Evolutionary conservation across 2,113 vertebrate genomes (phyloP), one percentile per base, ranked within the genome.

Genomic region (Garra rufa): DNA sequence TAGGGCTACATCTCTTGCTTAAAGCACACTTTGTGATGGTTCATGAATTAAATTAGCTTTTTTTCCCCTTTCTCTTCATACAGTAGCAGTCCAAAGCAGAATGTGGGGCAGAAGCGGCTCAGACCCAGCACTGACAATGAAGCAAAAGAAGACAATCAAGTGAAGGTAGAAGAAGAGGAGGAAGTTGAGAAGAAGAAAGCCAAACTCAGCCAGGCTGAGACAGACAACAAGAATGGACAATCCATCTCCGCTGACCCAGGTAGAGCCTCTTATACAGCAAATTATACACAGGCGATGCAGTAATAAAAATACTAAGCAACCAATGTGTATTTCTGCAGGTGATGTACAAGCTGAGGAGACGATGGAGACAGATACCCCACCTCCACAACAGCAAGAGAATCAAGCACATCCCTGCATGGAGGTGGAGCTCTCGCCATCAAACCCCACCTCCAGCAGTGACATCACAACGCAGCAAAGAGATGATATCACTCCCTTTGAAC

Each of bases 111-210:
- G 73, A 89, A 89, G 50, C 71, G 88, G 3, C 80, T 76, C 43
- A 83, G 87, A 69, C 21, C 57, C 38, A 46, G 28, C 73, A 14
- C 43, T 88, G 87, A 57, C 43, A 15, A 48, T 24, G n/a, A 43
- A 67, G 63, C 65, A 63, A 83, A 84, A 43, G 71, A 79, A 1
- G 86, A 82, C 78, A 38, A 44, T 59, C 21, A 69, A 61, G 63
- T 74, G 71, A 83, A 81, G 26, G 67, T 76, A 3, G 87, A 83
- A 3, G 85, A 83, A 55, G 89, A 84, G 21, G 84, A 85, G 19
- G 82, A 87, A 61, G 81, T 86, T 76, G 87, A 92, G 85, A 74
- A 83, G 26, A 91, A 94, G 89, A 93, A 87, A 57, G 69, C 83
- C 76, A 92, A 79, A 57, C 26, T 87, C 15, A 34, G 17, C 28